Percentiles rank a stretch among this genome's conserved stretches.
Evolutionary conservation across 1,140 invertebrate species (phyloP).

Genomic region (Neotoxoptera formosana): DNA sequence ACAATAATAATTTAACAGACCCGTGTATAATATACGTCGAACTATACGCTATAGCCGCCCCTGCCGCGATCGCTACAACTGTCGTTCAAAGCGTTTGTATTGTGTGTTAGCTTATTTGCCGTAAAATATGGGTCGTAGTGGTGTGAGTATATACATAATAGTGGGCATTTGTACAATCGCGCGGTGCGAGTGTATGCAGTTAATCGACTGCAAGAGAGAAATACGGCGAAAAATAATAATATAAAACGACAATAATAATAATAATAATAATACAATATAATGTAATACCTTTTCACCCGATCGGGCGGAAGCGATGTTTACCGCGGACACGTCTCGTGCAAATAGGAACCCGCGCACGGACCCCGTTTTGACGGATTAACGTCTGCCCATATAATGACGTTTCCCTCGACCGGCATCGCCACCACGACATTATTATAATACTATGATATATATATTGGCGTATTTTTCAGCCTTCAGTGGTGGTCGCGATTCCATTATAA

Average conservation of each 20-base stretch:
- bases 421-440: neutral
- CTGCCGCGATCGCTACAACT: neutral
- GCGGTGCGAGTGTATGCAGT: neutral
- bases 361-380: slow-evolving; percentile 25
- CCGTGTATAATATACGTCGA: neutral
- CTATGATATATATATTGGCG: neutral
- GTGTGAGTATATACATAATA: neutral
- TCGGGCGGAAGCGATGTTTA: neutral
- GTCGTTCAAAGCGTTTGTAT: neutral
- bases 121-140: neutral
- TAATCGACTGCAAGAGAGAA: neutral
- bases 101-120: neutral
- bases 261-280: slow-evolving; percentile 32
- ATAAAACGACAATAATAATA: slow-evolving; percentile 20
- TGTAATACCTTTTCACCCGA: slow-evolving; percentile 5
- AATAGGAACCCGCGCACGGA: neutral
- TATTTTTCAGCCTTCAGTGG: neutral
- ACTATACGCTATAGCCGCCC: neutral
- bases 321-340: neutral
- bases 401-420: neutral
- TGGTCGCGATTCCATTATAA: neutral
- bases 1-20: neutral
- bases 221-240: slow-evolving; percentile 16
- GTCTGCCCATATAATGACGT: neutral
- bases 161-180: neutral